Conservation (phyloP, 2,113 vertebrate species). For the Amphiprion ocellaris region DNA sequence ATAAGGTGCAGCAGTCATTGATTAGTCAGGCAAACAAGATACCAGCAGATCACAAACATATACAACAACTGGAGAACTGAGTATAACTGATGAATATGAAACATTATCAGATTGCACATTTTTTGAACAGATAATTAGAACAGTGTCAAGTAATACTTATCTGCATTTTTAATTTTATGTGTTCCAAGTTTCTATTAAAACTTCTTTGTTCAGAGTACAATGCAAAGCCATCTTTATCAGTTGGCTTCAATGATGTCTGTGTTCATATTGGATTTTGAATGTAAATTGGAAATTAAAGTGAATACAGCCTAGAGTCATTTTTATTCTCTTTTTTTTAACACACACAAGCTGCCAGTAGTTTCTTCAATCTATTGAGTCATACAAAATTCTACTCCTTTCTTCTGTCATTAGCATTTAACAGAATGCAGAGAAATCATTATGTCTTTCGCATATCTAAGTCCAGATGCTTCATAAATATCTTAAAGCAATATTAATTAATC, state of each 20-base stretch:
- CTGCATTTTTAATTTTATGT: background rate
- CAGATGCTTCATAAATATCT: background rate
- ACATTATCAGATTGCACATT: constrained; percentile 7
- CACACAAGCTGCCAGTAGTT: background rate
- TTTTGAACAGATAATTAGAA: constrained; percentile 3
- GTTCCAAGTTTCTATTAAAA: background rate
- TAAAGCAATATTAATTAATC: background rate
- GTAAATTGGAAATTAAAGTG: background rate
- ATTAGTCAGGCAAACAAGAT: constrained; percentile 29
- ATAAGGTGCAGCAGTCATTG: constrained; percentile 23
- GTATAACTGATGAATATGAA: constrained; percentile 8
- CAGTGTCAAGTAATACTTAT: background rate
- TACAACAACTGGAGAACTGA: background rate
- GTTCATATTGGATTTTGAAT: background rate
- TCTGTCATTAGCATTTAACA: background rate
- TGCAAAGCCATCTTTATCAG: background rate
- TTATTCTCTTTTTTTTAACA: too few relatives aligned
- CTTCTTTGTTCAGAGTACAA: background rate
- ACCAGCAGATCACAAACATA: constrained; percentile 29
- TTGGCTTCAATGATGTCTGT: background rate
- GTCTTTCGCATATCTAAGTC: background rate
- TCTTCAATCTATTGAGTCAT: constrained; percentile 1
- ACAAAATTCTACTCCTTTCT: background rate
- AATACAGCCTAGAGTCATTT: too few relatives aligned
- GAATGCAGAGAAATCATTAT: background rate